Conservation (phyloP, 2,113 vertebrate genomes). For the Sula dactylatra region DNA sequence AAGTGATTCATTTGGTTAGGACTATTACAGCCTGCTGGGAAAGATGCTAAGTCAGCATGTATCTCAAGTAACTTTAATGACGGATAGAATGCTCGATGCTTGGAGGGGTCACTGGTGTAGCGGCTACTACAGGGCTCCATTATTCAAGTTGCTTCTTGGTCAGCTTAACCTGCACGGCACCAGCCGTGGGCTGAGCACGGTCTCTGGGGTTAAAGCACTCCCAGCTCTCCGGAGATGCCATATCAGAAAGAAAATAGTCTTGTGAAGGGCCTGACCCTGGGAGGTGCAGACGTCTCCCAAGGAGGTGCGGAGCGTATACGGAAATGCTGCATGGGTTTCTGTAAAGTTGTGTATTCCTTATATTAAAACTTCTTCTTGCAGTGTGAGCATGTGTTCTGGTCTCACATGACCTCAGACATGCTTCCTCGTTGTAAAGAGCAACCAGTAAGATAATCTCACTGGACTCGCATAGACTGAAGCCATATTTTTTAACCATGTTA, state of each 20-base stretch:
- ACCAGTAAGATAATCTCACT: not conserved
- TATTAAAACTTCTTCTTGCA: slow-evolving; percentile 11
- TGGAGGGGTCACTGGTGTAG: not conserved
- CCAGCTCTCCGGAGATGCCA: no score
- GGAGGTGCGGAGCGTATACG: accelerated
- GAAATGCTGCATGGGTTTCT: not conserved
- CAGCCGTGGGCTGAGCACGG: accelerated
- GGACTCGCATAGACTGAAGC: accelerated
- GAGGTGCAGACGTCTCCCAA: not conserved
- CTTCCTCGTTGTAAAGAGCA: slow-evolving; percentile 26
- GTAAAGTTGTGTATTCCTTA: not conserved
- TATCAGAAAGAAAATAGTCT: not conserved
- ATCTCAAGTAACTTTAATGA: not conserved
- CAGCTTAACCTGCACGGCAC: not conserved
- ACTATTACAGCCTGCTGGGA: not conserved
- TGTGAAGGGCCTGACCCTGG: not conserved
- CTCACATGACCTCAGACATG: slow-evolving; percentile 36
- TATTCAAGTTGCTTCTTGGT: not conserved
- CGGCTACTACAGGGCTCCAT: not conserved
- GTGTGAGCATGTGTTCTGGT: not conserved
- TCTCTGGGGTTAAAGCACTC: not conserved
- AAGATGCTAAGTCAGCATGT: not conserved
- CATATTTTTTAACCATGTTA: not conserved
- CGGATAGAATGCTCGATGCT: not conserved
- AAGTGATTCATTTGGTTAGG: not conserved